Evolutionary conservation across 2,888 invertebrate species (phyloP).

Genomic region (Orthosia gracilis): DNA sequence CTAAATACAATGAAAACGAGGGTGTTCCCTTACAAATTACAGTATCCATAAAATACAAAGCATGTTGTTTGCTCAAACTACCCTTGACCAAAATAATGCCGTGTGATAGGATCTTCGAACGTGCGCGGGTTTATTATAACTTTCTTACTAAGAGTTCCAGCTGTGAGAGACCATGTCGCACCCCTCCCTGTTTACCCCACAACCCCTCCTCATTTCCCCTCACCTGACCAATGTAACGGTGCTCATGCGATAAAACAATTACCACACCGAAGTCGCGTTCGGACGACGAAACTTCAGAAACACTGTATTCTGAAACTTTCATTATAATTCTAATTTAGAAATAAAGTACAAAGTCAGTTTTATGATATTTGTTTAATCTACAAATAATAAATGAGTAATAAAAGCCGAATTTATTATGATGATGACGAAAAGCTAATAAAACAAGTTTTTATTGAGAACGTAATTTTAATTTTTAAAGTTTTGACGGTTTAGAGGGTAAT

Average conservation of each 20-base stretch:
- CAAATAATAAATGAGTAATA: conserved; percentile 29
- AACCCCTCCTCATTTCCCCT: conserved; percentile 46
- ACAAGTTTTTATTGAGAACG: conserved; percentile 42
- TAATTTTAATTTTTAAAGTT: conserved; percentile 32
- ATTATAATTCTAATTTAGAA: conserved; percentile 58
- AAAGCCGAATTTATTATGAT: conserved; percentile 43
- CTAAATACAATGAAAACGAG: conserved; percentile 69
- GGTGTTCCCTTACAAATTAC: conserved; percentile 74
- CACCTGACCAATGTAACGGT: conserved; percentile 79
- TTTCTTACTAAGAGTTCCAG: conserved; percentile 83
- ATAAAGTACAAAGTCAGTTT: conserved; percentile 37
- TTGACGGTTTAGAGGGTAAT: conserved; percentile 35
- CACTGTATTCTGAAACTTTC: conserved; percentile 73
- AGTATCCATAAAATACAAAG: conserved; percentile 75
- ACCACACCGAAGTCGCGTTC: conserved; percentile 84
- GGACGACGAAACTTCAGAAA: conserved; percentile 78
- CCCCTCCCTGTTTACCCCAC: conserved; percentile 47
- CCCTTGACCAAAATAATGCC: conserved; percentile 88
- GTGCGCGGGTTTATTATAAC: conserved; percentile 85
- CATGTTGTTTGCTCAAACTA: conserved; percentile 83
- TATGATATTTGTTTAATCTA: conserved; percentile 28
- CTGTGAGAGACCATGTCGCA: conserved; percentile 76
- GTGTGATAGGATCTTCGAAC: conserved; percentile 86
- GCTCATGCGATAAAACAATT: conserved; percentile 91
- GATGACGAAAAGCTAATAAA: conserved; percentile 43